Conservation (phyloP, 2,113 vertebrate genomes). For the Telmatochromis sp. region DNA sequence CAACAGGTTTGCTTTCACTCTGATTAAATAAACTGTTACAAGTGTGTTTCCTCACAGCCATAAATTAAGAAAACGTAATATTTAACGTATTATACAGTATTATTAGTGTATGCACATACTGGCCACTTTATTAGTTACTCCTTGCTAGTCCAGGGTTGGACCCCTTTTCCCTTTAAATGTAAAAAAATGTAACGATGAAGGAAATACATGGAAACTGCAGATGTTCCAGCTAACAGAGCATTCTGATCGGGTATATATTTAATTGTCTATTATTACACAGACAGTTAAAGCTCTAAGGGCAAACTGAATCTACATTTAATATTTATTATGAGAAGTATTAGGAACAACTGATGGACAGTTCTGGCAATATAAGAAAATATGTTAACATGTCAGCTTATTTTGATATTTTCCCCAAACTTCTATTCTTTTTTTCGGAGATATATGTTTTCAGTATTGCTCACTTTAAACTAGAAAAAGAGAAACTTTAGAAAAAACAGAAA, state of each 20-base stretch:
- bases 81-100: background rate
- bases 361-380: background rate
- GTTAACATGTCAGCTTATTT: background rate
- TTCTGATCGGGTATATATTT: background rate
- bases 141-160: background rate
- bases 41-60: background rate
- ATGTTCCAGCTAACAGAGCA: background rate
- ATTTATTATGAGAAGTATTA: background rate
- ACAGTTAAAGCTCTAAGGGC: accelerated
- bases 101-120: background rate
- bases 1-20: background rate
- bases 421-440: accelerated
- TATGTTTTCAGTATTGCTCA: background rate
- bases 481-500: background rate
- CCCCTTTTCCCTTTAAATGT: background rate
- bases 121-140: background rate
- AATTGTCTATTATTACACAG: background rate
- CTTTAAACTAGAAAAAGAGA: background rate
- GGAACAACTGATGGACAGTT: background rate
- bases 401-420: background rate
- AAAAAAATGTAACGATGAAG: background rate
- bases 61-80: background rate
- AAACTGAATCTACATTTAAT: background rate
- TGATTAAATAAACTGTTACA: background rate
- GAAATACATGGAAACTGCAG: background rate